Base-by-base conservation (phyloP, 2,113 vertebrate genomes). In the Ophthalmolycus amberensis region DNA sequence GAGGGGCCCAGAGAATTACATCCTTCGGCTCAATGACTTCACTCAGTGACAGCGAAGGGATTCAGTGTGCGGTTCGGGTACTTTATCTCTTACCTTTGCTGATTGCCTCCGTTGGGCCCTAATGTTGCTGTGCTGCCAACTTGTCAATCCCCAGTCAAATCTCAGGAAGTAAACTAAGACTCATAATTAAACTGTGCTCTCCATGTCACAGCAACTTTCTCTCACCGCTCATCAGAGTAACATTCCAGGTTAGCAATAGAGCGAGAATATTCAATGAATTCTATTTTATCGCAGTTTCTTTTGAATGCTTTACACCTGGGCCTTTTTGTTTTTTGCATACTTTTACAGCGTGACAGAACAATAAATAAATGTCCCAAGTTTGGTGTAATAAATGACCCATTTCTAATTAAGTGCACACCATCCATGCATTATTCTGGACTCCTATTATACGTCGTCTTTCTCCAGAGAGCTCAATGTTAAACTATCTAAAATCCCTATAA, bases 11-110 rank as follows among this genome's bases (percentile, higher is more conserved):
- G 52, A 78, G 79, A 89, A 78, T 81, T 48, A 68, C 62, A 72
- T 85, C 73, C 75, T 79, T 73, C 72, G 72, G 77, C 82, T 88
- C 65, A 59, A 62, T 50, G 56, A 72, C 64, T 87, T 83, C 68
- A 44, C 58, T 75, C 76, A 56, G 44, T 44, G 85, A 71, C 79
- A 85, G 70, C 16, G 10, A 3, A 44, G 40, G 52, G 72, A 83
- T 71, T 82, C 54, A 75, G 48, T 20, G 9, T 40, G 27, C 15
- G 25, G 6, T 25, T 83, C 59, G 67, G 38, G 69, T 87, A 54
- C 44, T 64, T 71, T 72, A 60, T 56, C 68, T 66, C 38, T 70
- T 82, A 79, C 69, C 72, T 63, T 65, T 71, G 34, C 77, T 68
- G 50, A 83, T 50, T 69, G 79, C 54, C 83, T 82, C 62, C 3